Evolutionary conservation across 2,888 invertebrate genomes (phyloP), one percentile per base, ranked within the genome.

Genomic region (Diaperis boleti): DNA sequence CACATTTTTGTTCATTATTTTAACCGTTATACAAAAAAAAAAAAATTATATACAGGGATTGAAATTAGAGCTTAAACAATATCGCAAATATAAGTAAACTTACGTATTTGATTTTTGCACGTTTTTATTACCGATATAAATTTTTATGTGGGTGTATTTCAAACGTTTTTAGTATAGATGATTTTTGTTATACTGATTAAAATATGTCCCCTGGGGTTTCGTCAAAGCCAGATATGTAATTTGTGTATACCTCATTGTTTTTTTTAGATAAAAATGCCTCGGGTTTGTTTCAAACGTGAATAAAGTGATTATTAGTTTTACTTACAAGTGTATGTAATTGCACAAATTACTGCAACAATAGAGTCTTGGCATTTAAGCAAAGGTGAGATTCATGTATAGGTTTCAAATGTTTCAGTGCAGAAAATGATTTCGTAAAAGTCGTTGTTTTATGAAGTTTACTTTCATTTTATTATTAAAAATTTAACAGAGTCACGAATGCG

Each of bases 311-410:
- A n/a, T 52, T 37, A 52, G 26, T 22, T 8, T 50, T 50, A 37
- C 4, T 37, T 52, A 31, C 33, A 2, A 15, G 15, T 17, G 13
- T n/a, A n/a, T n/a, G 14, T 31, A 14, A 14, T 33, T 31, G 11
- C n/a, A 11, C 20, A 56, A 41, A 56, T 56, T 33, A 44, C 14
- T 18, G 15, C 3, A 49, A 49, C 33, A 49, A 35, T 55, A 47
- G 31, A 47, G 17, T 56, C 20, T 4, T 57, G 45, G 22, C 45
- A 57, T 57, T 45, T 45, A 57, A 31, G 33, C 15, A 57, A 57
- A 57, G 57, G 57, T 57, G 57, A 57, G 39, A 57, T 47, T 57
- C 57, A 57, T 45, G 57, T 35, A 33, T 17, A 57, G n/a, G 10
- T 50, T 49, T 50, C 11, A 33, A 33, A 11, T 49, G 18, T 15